phyloP scores from a whole-genome alignment of 2,113 vertebrate genomes.

The Chaenocephalus aceratus region DNA sequence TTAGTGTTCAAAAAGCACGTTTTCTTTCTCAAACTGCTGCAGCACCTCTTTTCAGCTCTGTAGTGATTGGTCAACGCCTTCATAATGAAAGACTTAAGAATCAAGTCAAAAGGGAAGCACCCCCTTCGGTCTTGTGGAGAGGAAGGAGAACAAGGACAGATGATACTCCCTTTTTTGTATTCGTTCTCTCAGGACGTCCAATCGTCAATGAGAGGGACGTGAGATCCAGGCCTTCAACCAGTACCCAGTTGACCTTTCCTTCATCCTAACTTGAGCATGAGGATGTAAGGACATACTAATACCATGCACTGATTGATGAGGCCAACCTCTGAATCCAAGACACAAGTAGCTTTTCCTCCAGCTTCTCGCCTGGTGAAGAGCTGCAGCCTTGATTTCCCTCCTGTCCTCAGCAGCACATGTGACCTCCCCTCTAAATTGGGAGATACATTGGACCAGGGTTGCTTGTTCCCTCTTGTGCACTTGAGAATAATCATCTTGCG shows the following conservation, averaged over 20 bases:
- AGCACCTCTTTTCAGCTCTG: too few species aligned
- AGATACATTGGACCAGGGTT: not conserved
- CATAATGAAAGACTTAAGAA: not conserved
- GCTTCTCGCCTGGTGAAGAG: conserved; percentile 4
- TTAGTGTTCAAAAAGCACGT: too few species aligned
- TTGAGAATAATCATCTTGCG: conserved; percentile 7
- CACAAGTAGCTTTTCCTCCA: not conserved
- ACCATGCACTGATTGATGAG: conserved; percentile 7
- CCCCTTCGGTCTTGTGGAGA: not conserved
- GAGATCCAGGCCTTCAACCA: not conserved
- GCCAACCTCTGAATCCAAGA: not conserved
- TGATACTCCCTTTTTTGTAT: not conserved
- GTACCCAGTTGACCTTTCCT: not conserved
- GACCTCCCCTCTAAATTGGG: not conserved
- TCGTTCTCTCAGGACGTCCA: not conserved
- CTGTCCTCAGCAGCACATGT: not conserved
- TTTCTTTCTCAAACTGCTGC: too few species aligned
- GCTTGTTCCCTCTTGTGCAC: not conserved
- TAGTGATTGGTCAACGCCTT: too few species aligned
- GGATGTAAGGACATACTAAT: not conserved
- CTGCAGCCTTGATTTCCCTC: not conserved
- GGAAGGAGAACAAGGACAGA: not conserved
- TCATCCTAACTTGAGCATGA: not conserved
- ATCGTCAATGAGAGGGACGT: not conserved
- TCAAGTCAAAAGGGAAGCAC: not conserved